Base-by-base conservation (phyloP, 2,113 vertebrate species). In the Sander vitreus region DNA sequence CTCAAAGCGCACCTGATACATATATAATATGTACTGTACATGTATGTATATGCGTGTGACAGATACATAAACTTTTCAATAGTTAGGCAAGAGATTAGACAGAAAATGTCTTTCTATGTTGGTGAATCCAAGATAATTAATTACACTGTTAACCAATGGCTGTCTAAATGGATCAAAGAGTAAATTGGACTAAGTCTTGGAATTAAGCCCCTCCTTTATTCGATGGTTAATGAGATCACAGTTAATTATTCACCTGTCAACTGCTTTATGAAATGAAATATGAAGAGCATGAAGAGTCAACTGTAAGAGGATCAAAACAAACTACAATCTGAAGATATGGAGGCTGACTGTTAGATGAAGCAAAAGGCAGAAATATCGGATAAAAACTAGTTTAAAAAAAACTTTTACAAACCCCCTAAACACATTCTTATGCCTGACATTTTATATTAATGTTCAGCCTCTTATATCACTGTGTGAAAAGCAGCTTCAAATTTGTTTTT, bases 181-280 rank as follows among this genome's bases (percentile, higher is more conserved):
- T 84, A 83, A 88, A 91, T 93, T 84, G 83, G 70, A 60, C 48
- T 27, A 43, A 71, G 73, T 83, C 72, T n/a, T 39, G 43, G 73
- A 78, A 92, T 91, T 76, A 87, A 54, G 47, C 70, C 50, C 48
- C 53, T 84, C 67, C 2, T 79, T 82, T 63, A 84, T 85, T 82
- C 58, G 25, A 70, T 51, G 47, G 64, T 81, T 93, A 92, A 92
- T 82, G 81, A 91, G 79, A 90, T 89, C 72, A 69, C 16, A 75
- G 73, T 45, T 73, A 79, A 91, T 93, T 87, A 92, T 85, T 81
- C 88, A 86, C 70, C 88, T 91, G 92, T 89, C 89, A 91, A 25
- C 77, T 27, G 23, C 45, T 57, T 33, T 74, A 48, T 48, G 6
- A 69, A 43, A 5, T 33, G 14, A 82, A 73, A 80, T 33, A 64